Base-by-base conservation (phyloP, 2,888 invertebrate genomes). In the Thyatira batis region DNA sequence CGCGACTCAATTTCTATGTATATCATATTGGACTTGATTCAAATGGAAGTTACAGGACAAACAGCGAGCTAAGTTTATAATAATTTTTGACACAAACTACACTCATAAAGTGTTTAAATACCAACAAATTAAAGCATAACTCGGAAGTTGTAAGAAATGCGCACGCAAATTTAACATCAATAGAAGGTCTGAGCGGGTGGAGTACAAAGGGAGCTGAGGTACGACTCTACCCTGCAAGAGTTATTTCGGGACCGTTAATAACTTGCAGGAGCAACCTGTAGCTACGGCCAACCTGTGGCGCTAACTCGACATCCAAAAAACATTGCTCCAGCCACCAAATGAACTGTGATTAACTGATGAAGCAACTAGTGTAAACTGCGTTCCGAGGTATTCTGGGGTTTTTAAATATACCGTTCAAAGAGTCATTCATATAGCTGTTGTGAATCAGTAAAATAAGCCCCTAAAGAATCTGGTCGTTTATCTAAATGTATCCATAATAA, bases 221-320 rank as follows among this genome's bases (percentile, higher is more conserved):
- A 52, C 50, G 53, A 45, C 57, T 53, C 55, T 57, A 49, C 53
- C 43, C 56, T 45, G 59, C 55, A 61, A 56, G 63, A 67, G 69
- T 70, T 71, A 74, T 80, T 80, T 76, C 61, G 65, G 68, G 64
- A 69, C 67, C 74, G 78, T 84, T 82, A 82, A 81, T 81, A 85
- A 80, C 67, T 70, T 70, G 70, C 73, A 73, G 66, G 67, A 72
- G 67, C 83, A 81, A 85, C 87, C 85, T 84, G 86, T 85, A 63
- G 86, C 78, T 54, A 55, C 58, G 56, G 53, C 53, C 76, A 74
- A 84, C 85, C 82, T 84, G 85, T 84, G 63, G 83, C 75, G 60
- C 54, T 54, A 49, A 45, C 59, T 56, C 62, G 64, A 63, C 60
- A 61, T 60, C 60, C 61, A 51, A 55, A 60, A 60, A 63, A 62